Conservation (phyloP, 2,888 invertebrate species). For the Melanchra persicariae region DNA sequence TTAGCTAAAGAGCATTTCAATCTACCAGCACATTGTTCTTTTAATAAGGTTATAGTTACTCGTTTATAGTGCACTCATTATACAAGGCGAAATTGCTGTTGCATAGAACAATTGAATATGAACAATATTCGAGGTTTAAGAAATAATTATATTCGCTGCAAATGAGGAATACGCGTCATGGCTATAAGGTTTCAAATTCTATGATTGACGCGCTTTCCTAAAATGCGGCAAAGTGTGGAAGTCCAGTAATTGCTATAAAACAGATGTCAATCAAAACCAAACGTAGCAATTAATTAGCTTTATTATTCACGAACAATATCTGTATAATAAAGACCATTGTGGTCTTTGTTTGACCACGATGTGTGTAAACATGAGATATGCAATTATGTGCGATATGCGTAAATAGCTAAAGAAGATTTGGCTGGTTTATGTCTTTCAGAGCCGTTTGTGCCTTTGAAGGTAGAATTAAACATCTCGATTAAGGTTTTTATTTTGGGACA, state of each 20-base stretch:
- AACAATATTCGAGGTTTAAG: neutral
- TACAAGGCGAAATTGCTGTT: constrained; percentile 11
- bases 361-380: neutral
- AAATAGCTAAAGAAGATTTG: too few species aligned
- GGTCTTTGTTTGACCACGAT: too few species aligned
- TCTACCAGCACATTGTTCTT: constrained; percentile 7
- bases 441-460: neutral
- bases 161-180: neutral
- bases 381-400: neutral
- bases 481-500: too few species aligned
- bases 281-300: neutral
- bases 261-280: neutral
- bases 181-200: constrained; percentile 10
- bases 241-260: too few species aligned
- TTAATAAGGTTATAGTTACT: constrained; percentile 14
- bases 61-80: constrained; percentile 34
- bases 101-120: constrained; percentile 27
- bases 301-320: constrained; percentile 1
- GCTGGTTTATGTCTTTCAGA: neutral
- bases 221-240: neutral
- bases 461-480: too few species aligned
- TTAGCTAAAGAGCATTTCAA: constrained; percentile 36
- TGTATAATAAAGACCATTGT: too few species aligned
- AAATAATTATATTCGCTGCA: neutral
- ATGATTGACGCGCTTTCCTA: neutral